Evolutionary conservation across 2,888 invertebrate species (phyloP), one percentile per base, ranked within the genome.

Genomic region (Caenorhabditis sp.): DNA sequence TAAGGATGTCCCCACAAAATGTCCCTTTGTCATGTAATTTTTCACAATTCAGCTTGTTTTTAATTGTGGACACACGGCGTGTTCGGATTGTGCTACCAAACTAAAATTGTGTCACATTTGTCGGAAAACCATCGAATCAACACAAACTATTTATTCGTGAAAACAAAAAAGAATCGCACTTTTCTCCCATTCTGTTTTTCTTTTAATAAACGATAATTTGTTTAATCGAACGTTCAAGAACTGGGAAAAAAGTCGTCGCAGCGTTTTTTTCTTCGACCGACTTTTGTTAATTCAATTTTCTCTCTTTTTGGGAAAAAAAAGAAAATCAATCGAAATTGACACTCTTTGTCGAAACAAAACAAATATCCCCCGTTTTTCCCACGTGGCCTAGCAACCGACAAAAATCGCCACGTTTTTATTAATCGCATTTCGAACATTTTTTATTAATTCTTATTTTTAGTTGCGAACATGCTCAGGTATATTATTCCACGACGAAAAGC

Each of bases 11-110:
- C n/a, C n/a, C n/a, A n/a, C n/a, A n/a, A n/a, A n/a, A n/a, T n/a
- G n/a, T n/a, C n/a, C n/a, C n/a, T n/a, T n/a, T n/a, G n/a, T n/a
- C n/a, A n/a, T n/a, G n/a, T n/a, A n/a, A n/a, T n/a, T n/a, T n/a
- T n/a, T n/a, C n/a, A n/a, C n/a, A 21, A 26, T 31, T 43, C 53
- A 75, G 74, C 58, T 69, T 54, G 70, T 75, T 0, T 70, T 70
- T 60, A 75, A 75, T 51, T 79, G 75, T 61, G 77, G 77, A 6
- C 79, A 79, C 36, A 77, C 75, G 10, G 73, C 77, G 2, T 79
- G 79, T 58, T 63, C 58, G 36, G 79, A 70, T 1, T 79, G 79
- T 58, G 54, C 72, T 6, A 61, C 73, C 17, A 66, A 68, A 31
- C 62, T 79, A 27, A 69, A 69, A 37, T 55, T 60, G 37, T 79